Conservation (phyloP, 2,888 invertebrate species). For the Drymonia ruficornis region DNA sequence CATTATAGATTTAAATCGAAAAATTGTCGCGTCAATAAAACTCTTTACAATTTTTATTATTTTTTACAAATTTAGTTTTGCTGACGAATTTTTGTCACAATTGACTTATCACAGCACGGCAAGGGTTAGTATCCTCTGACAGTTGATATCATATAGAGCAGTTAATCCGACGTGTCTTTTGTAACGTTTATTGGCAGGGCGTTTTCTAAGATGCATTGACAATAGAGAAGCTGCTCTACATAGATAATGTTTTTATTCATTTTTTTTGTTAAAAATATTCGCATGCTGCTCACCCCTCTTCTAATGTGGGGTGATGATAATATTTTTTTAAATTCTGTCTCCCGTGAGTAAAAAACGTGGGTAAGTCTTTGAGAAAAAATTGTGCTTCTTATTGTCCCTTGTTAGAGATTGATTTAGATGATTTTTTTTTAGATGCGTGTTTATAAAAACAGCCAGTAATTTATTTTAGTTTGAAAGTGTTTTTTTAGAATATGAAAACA, state of each 20-base stretch:
- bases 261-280: constrained; percentile 40
- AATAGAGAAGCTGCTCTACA: constrained; percentile 52
- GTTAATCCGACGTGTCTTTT: constrained; percentile 24
- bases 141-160: constrained; percentile 12
- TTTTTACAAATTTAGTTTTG: constrained; percentile 20
- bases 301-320: constrained; percentile 44
- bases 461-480: constrained; percentile 2
- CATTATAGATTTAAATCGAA: constrained; percentile 25
- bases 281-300: constrained; percentile 66
- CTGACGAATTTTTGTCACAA: constrained; percentile 3
- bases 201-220: constrained; percentile 33
- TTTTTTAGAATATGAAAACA: not conserved
- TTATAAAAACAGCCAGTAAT: constrained; percentile 10
- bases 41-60: constrained; percentile 18
- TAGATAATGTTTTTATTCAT: constrained; percentile 71
- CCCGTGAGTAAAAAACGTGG: constrained; percentile 71
- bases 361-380: constrained; percentile 47
- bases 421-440: no score
- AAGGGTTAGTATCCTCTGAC: constrained; percentile 33
- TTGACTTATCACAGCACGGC: constrained; percentile 5
- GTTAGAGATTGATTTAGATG: constrained; percentile 50
- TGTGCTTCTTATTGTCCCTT: constrained; percentile 21
- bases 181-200: constrained; percentile 37
- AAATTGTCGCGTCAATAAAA: constrained; percentile 29
- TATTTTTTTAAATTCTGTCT: constrained; percentile 49